Evolutionary conservation across 2,797 vertebrate genomes (phyloP), one percentile per base, ranked within the genome.

Genomic region (Phrynocephalus forsythii): DNA sequence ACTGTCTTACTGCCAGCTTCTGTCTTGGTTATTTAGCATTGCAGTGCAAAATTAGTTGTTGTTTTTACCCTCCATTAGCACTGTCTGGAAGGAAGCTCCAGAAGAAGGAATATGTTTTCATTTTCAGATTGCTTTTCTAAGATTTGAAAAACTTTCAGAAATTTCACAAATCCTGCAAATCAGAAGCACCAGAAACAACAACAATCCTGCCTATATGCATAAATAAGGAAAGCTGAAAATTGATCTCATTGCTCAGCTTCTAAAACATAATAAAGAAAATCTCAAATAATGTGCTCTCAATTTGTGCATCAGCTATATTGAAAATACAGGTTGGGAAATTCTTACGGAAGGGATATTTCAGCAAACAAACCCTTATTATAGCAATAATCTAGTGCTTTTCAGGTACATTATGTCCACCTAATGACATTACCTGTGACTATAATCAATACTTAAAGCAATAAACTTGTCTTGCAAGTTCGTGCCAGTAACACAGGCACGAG

Each of bases 391-490:
- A 90, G 81, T 66, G 91, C 86, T 93, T 90, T 87, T 83, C 52
- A 9, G 91, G 78, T 90, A 85, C 84, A 92, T 92, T 92, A 91
- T 87, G 22, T 86, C 87, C 88, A 79, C 18, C 77, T 89, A 83
- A 91, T 87, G 79, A 80, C 92, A 90, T 93, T 94, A 91, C 33
- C 60, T 82, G 86, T 83, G 90, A 81, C 80, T 80, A 81, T 87
- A 92, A 89, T 94, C 91, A 89, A 87, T 94, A 88, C n/a, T 86
- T 90, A 88, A 91, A 94, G 92, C 86, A 93, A 89, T 92, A 88
- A 90, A 67, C 5, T 71, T 88, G 30, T 50, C 82, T 94, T 94
- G 52, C 93, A 91, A 66, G 93, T 87, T 92, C 79, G 86, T 88
- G 81, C 93, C 90, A 87, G 88, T 91, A 90, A 16, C 66, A 84